A percentile compares a stretch with the other conserved stretches of the same genome.
These are phyloP conservation scores for Zootermopsis nevadensis DNA, from an alignment of 2,888 invertebrate species.

Conservation along the genomic window DNA sequence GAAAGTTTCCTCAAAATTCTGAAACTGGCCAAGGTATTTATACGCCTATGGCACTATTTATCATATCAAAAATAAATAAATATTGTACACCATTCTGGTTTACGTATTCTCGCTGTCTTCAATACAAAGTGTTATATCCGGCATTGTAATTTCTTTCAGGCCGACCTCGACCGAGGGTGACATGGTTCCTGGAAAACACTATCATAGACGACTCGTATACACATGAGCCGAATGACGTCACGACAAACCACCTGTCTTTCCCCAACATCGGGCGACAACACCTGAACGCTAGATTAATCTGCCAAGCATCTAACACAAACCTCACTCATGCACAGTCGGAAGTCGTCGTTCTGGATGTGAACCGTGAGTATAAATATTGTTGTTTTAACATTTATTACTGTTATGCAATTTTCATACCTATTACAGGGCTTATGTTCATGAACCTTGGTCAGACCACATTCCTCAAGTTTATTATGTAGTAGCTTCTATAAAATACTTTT, in stretches of 20 bases:
- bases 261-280: slow-evolving; percentile 85
- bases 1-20: too few species aligned
- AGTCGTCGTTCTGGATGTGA: slow-evolving; percentile 84
- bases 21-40: too few species aligned
- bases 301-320: slow-evolving; percentile 90
- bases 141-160: slow-evolving; percentile 40
- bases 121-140: too few species aligned
- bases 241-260: slow-evolving; percentile 83
- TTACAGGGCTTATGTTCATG: too few species aligned
- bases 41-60: too few species aligned
- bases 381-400: background rate
- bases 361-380: slow-evolving; percentile 74
- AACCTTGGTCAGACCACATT: too few species aligned
- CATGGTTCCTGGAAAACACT: slow-evolving; percentile 87
- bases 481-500: too few species aligned
- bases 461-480: too few species aligned
- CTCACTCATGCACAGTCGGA: slow-evolving; percentile 81
- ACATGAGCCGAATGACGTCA: slow-evolving; percentile 74
- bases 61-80: too few species aligned
- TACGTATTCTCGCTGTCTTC: too few species aligned
- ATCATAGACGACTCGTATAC: slow-evolving; percentile 87
- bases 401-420: background rate
- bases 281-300: slow-evolving; percentile 83
- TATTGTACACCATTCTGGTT: too few species aligned
- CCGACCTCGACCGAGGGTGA: slow-evolving; percentile 78